Evolutionary conservation across 2,797 vertebrate genomes (phyloP), one percentile per base, ranked within the genome.

Genomic region (Podarcis siculus): DNA sequence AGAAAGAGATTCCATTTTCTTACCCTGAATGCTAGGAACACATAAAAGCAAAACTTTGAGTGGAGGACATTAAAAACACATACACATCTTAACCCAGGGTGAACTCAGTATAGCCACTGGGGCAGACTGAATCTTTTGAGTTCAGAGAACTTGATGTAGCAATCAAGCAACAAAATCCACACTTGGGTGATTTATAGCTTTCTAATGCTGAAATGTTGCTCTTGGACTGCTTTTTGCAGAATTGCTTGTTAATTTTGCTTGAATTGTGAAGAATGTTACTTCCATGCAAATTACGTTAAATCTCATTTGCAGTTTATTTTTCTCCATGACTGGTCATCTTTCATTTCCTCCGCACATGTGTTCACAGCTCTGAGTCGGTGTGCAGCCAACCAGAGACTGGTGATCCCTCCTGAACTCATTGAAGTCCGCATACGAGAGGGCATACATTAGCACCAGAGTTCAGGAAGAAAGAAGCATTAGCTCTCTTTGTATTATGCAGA

Each of bases 341-440:
- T n/a, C 8, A 19, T 1, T 1, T 82, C 9, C 71, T 42, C 4
- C 0, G 27, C 75, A 49, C 45, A 45, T 49, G n/a, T 13, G 30
- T 37, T 45, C 55, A 27, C 15, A 76, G 37, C 21, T 39, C 25
- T 83, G 84, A 1, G 0, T 13, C 86, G 67, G 39, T 0, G 0
- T 61, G 79, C 85, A 78, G 37, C 0, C 73, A 89, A 8, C 3
- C 79, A 69, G 6, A 58, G 84, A 6, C 77, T 45, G 8, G 8
- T 76, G 35, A 69, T 90, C 35, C 12, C 37, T 30, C 35, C 23
- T 72, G 79, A 77, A 84, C 78, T 84, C 23, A 1, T 61, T 39
- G 2, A 0, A 79, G 45, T 72, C 76, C 45, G 8, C 0, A 1
- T 79, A 81, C 0, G 0, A 37, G 73, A 0, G 0, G 1, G 0